Conservation (phyloP, 2,797 vertebrate genomes). For the Neosilurus hyrtlii region DNA sequence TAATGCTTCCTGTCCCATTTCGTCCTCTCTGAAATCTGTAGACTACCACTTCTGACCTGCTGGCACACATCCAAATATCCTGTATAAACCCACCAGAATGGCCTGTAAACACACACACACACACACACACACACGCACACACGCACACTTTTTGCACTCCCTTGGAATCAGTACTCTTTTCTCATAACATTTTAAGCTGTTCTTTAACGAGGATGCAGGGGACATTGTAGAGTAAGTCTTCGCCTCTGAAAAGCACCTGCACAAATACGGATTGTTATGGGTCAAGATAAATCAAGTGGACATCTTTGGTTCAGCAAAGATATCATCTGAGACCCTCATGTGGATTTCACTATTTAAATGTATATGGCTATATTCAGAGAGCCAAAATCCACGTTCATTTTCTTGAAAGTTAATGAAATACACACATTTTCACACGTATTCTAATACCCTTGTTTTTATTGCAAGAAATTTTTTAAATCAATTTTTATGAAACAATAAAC, state of each 20-base stretch:
- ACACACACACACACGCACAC: constrained; percentile 16
- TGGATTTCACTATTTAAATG: not conserved
- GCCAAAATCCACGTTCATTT: not conserved
- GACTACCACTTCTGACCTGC: constrained; percentile 71
- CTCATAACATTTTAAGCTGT: constrained; percentile 45
- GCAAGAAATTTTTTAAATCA: not conserved
- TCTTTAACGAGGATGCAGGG: constrained; percentile 52
- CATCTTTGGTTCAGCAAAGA: not conserved
- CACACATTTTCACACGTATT: not conserved
- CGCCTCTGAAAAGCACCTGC: not conserved
- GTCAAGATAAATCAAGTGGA: not conserved
- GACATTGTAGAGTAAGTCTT: constrained; percentile 4
- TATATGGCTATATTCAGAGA: not conserved
- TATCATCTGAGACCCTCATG: not conserved
- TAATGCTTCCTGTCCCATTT: constrained; percentile 66
- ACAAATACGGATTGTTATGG: not conserved
- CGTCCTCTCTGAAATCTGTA: constrained; percentile 65
- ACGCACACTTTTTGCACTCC: constrained; percentile 29
- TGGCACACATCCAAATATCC: constrained; percentile 71
- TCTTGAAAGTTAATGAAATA: not conserved
- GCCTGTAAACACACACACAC: constrained; percentile 32
- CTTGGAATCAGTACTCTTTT: constrained; percentile 46
- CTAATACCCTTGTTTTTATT: not conserved
- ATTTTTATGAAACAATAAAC: no score
- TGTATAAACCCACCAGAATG: constrained; percentile 62